Conservation (phyloP, 2,113 vertebrate species). For the zebrafish (Danio rerio) region GRCz12tu NC_133197.1:3538501-3539000, state of each 20-base stretch:
- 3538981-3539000: neutral
- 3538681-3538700: slow-evolving; percentile 8
- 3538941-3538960: neutral
- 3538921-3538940: neutral
- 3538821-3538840: neutral
- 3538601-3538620: slow-evolving; percentile 72
- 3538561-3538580: slow-evolving; percentile 77
- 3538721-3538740: slow-evolving; percentile 6
- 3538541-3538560: slow-evolving; percentile 69
- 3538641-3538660: neutral
- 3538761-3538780: slow-evolving; percentile 9
- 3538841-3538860: neutral
- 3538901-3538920: neutral
- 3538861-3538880: neutral
- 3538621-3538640: slow-evolving; percentile 26
- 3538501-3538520: slow-evolving; percentile 48
- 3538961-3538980: neutral
- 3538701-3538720: slow-evolving; percentile 27
- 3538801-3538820: neutral
- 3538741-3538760: slow-evolving; percentile 19
- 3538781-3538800: neutral
- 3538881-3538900: neutral
- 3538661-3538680: neutral
- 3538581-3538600: slow-evolving; percentile 72
- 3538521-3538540: slow-evolving; percentile 71